phyloP scores from a whole-genome alignment of 2,888 invertebrate species.

The Melipona bicolor region DNA sequence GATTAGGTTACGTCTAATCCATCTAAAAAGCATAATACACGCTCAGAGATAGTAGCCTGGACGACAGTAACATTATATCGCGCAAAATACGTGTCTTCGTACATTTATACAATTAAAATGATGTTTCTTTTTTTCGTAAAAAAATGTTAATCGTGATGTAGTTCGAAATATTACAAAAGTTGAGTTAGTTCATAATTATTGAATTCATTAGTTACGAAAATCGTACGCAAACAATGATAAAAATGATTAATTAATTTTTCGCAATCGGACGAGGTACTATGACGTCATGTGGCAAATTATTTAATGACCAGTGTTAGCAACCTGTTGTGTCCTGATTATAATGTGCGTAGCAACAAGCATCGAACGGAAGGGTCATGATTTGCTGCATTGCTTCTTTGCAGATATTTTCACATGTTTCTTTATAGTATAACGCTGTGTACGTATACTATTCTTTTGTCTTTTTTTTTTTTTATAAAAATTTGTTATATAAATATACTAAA shows the following conservation, averaged over 20 bases:
- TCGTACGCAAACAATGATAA: background rate
- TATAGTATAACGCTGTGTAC: background rate
- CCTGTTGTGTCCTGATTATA: conserved; percentile 36
- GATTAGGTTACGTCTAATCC: conserved; percentile 17
- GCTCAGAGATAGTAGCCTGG: background rate
- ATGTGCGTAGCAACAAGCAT: conserved; percentile 31
- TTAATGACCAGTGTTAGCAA: conserved; percentile 28
- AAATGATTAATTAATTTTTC: conserved; percentile 7
- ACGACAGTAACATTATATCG: background rate
- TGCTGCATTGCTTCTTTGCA: background rate
- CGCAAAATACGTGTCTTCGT: background rate
- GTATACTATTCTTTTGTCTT: background rate
- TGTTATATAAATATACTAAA: too few relatives aligned
- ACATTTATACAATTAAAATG: background rate
- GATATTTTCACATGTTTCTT: background rate
- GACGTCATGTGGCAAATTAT: conserved; percentile 14
- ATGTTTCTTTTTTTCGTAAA: too few relatives aligned
- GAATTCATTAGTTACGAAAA: background rate
- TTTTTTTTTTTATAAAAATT: too few relatives aligned
- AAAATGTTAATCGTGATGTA: too few relatives aligned
- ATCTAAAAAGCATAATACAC: conserved; percentile 14
- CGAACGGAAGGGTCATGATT: conserved; percentile 1
- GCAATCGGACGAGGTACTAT: background rate
- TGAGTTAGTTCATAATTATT: background rate
- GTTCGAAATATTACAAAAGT: too few relatives aligned